A percentile compares a stretch with the other conserved stretches of the same genome.
These are phyloP conservation scores for Enteromius paludinosus DNA, from an alignment of 2,797 vertebrate species.

Conservation along the genomic window DNA sequence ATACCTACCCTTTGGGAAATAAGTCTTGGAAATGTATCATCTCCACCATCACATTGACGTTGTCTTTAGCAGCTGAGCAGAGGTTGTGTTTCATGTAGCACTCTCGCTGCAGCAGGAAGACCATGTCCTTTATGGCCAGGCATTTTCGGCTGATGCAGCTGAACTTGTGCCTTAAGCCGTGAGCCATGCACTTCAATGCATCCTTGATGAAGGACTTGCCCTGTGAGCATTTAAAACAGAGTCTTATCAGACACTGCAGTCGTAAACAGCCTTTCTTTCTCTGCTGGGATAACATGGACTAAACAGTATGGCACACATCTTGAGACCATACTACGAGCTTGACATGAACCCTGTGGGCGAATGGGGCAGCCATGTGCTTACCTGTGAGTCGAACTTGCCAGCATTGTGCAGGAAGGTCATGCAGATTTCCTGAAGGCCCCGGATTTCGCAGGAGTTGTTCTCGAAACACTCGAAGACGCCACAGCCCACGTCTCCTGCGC, in stretches of 20 bases:
- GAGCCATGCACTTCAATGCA: constrained; percentile 96
- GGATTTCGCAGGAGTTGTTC: constrained; percentile 99
- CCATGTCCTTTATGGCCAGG: constrained; percentile 97
- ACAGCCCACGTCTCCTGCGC: constrained; percentile 96
- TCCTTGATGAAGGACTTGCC: constrained; percentile 99
- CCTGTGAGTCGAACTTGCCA: constrained; percentile 99
- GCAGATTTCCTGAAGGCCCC: constrained; percentile 97
- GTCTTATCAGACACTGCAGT: background rate
- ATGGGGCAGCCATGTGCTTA: constrained; percentile 69
- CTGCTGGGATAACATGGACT: constrained; percentile 11
- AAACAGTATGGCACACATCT: constrained; percentile 53
- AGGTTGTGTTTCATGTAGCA: constrained; percentile 97
- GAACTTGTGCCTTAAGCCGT: constrained; percentile 94
- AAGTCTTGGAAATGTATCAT: constrained; percentile 99
- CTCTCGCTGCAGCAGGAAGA: constrained; percentile 95
- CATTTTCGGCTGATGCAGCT: constrained; percentile 99
- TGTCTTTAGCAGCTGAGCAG: constrained; percentile 95
- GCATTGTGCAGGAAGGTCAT: constrained; percentile 99
- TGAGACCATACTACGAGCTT: constrained; percentile 61
- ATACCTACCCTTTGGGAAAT: constrained; percentile 93
- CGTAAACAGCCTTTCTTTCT: constrained; percentile 2
- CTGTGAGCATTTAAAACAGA: constrained; percentile 70
- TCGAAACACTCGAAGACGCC: constrained; percentile 99
- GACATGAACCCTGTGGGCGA: constrained; percentile 63
- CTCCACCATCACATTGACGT: constrained; percentile 95